Evolutionary conservation across 2,888 invertebrate genomes (phyloP), one percentile per base, ranked within the genome.

Genomic region (Conistra vaccinii): DNA sequence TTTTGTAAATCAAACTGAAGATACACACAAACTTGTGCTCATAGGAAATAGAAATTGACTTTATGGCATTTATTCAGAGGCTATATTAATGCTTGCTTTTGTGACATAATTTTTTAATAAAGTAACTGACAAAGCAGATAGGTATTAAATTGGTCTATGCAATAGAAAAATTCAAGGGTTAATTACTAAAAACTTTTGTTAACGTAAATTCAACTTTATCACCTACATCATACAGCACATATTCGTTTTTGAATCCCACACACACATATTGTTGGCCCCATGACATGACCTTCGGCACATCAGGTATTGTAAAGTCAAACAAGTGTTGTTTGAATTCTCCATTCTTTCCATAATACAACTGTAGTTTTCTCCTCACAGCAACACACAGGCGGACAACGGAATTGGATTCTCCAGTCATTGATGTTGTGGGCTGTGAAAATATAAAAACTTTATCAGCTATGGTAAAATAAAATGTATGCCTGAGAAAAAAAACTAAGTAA

Each of bases 321-420:
- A 97, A 95, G 82, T 98, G 97, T 81, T 98, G 97, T 81, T 98
- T 97, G 90, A 99, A 99, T 86, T 97, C 97, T 89, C 98, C 97
- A 89, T 98, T 98, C 92, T 99, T 99, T 97, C 99, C 99, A 91
- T 98, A 98, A 93, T 98, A 99, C 26, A 99, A 94, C 91, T 99
- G 98, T 14, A 99, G 95, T 93, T 98, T 98, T 88, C 98, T 97
- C 91, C 98, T 98, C 0, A 99, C 98, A 35, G 98, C 99, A 35
- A 99, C 99, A 91, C 98, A 99, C 84, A 99, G 96, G 62, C 98
- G 97, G n/a, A 99, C 98, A 23, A 98, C 97, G 5, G 98, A 97
- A 80, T 97, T 97, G 51, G 97, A 97, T 89, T 98, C 98, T 2
- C 98, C 98, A n/a, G 98, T 95, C 90, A 95, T 91, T 73, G 94